These are phyloP conservation scores for Platypus cylindrus DNA, from an alignment of 2,888 invertebrate species.

Conservation along the genomic window DNA sequence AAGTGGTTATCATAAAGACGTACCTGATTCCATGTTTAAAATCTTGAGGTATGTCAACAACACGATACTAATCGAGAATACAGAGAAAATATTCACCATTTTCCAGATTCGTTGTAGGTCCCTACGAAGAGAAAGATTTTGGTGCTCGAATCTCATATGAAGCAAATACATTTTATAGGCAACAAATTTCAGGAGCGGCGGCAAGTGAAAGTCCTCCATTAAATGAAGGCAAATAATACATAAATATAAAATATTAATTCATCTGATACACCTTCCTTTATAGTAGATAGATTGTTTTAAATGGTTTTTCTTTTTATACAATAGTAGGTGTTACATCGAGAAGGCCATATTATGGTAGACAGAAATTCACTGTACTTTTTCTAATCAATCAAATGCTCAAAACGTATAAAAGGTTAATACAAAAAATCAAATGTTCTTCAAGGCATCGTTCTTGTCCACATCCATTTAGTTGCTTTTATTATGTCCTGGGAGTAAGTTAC, in stretches of 20 bases:
- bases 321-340: constrained; percentile 3
- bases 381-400: constrained; percentile 34
- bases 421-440: constrained; percentile 38
- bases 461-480: constrained; percentile 47
- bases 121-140: constrained; percentile 43
- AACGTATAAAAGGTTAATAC: constrained; percentile 35
- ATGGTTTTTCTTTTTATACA: too few species aligned
- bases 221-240: background rate
- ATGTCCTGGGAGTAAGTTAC: constrained; percentile 38
- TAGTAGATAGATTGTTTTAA: too few species aligned
- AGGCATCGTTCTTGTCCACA: constrained; percentile 46
- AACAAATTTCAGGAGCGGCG: too few species aligned
- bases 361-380: constrained; percentile 30
- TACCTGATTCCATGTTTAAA: constrained; percentile 46
- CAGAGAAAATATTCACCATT: constrained; percentile 15
- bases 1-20: constrained; percentile 37
- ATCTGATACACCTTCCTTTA: too few species aligned
- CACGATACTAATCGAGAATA: constrained; percentile 2
- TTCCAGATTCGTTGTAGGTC: constrained; percentile 47
- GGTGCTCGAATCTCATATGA: constrained; percentile 22
- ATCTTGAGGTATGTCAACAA: constrained; percentile 39
- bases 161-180: constrained; percentile 25
- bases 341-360: constrained; percentile 7
- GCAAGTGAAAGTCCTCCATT: constrained; percentile 9
- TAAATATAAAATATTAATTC: too few species aligned